Evolutionary conservation across 2,113 vertebrate genomes (phyloP).

Genomic region (Caloenas nicobarica): DNA sequence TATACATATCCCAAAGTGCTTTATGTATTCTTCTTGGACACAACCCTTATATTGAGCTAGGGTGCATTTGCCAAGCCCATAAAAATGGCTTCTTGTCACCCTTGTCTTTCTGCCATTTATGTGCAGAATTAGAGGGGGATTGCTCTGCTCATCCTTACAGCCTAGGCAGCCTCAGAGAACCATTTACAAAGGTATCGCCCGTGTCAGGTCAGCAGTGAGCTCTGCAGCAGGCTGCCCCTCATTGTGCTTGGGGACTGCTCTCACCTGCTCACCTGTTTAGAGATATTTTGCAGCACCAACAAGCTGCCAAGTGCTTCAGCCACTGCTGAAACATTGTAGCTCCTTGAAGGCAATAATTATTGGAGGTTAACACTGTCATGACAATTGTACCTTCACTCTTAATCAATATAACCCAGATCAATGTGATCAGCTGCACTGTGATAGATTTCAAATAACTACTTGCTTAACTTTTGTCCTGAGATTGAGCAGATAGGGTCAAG

Average conservation of each 20-base stretch:
- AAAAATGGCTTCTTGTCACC: background rate
- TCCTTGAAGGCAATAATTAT: background rate
- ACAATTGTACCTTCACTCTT: background rate
- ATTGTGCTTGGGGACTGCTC: rapidly evolving
- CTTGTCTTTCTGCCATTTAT: background rate
- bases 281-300: background rate
- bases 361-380: background rate
- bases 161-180: background rate
- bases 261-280: background rate
- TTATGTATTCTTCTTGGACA: rapidly evolving
- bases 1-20: background rate
- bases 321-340: background rate
- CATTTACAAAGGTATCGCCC: background rate
- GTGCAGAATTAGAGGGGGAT: background rate
- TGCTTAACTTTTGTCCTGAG: background rate
- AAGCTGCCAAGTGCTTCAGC: background rate
- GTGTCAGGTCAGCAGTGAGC: background rate
- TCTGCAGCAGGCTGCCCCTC: background rate
- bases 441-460: constrained; percentile 2
- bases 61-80: background rate
- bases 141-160: background rate
- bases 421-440: background rate
- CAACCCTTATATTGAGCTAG: background rate
- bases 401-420: background rate
- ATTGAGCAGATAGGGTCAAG: background rate